Conservation (phyloP, 2,797 vertebrate genomes). For the Helostoma temminkii region DNA sequence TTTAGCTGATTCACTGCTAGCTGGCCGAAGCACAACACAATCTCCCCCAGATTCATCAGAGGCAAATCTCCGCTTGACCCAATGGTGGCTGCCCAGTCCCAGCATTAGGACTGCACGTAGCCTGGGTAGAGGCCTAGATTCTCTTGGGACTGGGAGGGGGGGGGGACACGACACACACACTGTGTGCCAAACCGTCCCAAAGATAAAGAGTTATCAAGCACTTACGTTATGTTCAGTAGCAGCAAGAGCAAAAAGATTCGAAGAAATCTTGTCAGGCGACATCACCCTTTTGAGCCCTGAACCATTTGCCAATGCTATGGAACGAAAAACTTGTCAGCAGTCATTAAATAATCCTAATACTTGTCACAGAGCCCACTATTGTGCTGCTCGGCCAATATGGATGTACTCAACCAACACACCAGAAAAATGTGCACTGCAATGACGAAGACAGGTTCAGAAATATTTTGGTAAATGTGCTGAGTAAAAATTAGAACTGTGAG, state of each 20-base stretch:
- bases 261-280: constrained; percentile 4
- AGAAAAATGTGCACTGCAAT: constrained; percentile 12
- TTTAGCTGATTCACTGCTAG: constrained; percentile 60
- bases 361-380: constrained; percentile 9
- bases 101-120: constrained; percentile 71
- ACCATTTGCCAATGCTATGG: constrained; percentile 15
- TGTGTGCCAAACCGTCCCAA: constrained; percentile 34
- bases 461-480: constrained; percentile 21
- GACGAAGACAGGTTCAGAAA: constrained; percentile 12
- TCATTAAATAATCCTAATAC: constrained; percentile 18
- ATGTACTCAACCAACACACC: constrained; percentile 9
- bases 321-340: constrained; percentile 27
- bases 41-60: constrained; percentile 72
- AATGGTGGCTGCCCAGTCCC: constrained; percentile 77
- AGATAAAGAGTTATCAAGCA: constrained; percentile 60
- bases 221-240: constrained; percentile 41
- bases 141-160: constrained; percentile 58
- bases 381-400: background rate
- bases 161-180: constrained; percentile 39
- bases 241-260: constrained; percentile 27
- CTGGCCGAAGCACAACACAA: constrained; percentile 54
- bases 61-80: constrained; percentile 80
- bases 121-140: constrained; percentile 73
- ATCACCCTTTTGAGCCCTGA: constrained; percentile 19
- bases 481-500: constrained; percentile 38